Base-by-base conservation (phyloP, 2,113 vertebrate genomes). In the Castor canadensis region DNA sequence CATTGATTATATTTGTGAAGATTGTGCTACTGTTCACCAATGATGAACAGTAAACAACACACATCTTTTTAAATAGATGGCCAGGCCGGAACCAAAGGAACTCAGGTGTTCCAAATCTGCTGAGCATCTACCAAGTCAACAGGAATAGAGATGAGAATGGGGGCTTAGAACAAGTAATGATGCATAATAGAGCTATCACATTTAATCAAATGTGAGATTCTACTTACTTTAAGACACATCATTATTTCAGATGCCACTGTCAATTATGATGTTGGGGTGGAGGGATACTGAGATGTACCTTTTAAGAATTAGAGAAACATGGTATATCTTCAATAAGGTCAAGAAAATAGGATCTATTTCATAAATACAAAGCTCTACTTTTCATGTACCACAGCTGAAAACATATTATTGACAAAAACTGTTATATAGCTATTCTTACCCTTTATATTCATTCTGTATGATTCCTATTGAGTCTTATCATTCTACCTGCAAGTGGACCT, bases 1-100 rank as follows among this genome's bases (percentile, higher is more conserved):
- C 73, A 87, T 64, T 96, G 97, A 94, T 94, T 90, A 47, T 49
- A 79, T 94, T 87, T 97, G 73, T 62, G 84, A 94, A 95, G 83
- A 96, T 86, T 83, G 73, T 10, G 38, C 58, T 95, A 71, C 76
- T 86, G 40, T 58, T 96, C 40, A 89, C 38, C 52, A 91, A 80
- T 71, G 58, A 96, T 13, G 32, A 94, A 92, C 28, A 87, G 32
- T 84, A 58, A 94, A 45, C 35, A 90, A 45, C 43, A 89, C 24
- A 71, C 7, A 64, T 69, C 60, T 96, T 96, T 76, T 93, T n/a
- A 92, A 95, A 54, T 45, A 95, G n/a, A 87, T n/a, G 73, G 69
- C 15, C n/a, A 84, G 56, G 60, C 43, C 49, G 49, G 45, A 73
- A 69, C 35, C 77, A 82, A 93, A 82, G 52, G 43, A 86, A 89